phyloP scores from a whole-genome alignment of 2,113 vertebrate genomes.

The Phylloscopus whistleri region DNA sequence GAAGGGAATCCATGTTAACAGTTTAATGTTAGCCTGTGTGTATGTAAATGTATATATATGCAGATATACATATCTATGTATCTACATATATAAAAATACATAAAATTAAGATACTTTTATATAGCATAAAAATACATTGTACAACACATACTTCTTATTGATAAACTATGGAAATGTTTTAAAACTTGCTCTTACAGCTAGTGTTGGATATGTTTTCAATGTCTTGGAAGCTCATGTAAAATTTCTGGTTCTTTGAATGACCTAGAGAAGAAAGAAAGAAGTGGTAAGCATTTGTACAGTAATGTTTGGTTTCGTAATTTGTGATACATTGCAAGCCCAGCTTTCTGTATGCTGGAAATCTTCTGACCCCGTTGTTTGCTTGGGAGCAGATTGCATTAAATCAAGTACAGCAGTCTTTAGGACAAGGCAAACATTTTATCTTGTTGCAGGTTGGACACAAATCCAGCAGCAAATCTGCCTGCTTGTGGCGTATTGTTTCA shows the following conservation, averaged over 20 bases:
- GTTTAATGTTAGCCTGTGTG: neutral
- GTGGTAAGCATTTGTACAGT: neutral
- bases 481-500: neutral
- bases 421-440: neutral
- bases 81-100: neutral
- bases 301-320: neutral
- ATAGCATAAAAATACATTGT: neutral
- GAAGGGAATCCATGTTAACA: neutral
- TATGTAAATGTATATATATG: neutral
- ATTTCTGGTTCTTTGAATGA: neutral
- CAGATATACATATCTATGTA: neutral
- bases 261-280: neutral
- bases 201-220: neutral
- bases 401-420: neutral
- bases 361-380: neutral
- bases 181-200: neutral
- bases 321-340: neutral
- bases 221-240: neutral
- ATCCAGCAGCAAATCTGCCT: neutral
- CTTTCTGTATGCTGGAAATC: neutral
- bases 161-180: neutral
- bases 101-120: neutral
- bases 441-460: neutral
- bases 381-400: neutral
- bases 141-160: neutral